Conservation (phyloP, 2,113 vertebrate species). For the Corynorhinus townsendii region DNA sequence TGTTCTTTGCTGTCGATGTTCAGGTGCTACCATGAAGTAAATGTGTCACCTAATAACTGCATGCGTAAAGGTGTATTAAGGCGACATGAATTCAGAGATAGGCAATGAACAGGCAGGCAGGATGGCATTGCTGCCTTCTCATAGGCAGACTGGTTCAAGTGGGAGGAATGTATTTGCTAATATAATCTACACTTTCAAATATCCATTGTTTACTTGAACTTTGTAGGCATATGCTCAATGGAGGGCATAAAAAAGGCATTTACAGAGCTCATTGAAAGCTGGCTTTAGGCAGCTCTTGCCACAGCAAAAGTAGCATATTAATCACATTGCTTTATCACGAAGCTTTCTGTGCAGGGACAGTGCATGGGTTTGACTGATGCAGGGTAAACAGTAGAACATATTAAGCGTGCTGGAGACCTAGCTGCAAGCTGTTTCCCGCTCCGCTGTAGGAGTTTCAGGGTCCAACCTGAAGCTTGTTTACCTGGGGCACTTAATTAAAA, state of each 20-base stretch:
- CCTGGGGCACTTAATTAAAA: background rate
- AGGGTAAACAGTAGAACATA: slow-evolving; percentile 37
- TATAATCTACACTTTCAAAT: background rate
- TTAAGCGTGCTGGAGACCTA: background rate
- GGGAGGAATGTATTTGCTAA: slow-evolving; percentile 1
- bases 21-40: background rate
- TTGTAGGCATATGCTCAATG: background rate
- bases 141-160: background rate
- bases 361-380: background rate
- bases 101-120: background rate
- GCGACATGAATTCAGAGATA: background rate
- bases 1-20: background rate
- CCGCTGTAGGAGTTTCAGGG: background rate
- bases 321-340: background rate
- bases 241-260: slow-evolving; percentile 27
- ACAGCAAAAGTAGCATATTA: background rate
- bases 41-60: background rate
- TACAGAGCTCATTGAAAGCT: slow-evolving; percentile 18
- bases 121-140: background rate
- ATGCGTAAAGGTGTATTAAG: background rate
- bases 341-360: background rate
- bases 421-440: background rate
- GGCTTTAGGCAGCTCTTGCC: background rate
- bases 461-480: background rate
- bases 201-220: slow-evolving; percentile 19